phyloP scores from a whole-genome alignment of 2,797 vertebrate species.

The Sebastes minor region DNA sequence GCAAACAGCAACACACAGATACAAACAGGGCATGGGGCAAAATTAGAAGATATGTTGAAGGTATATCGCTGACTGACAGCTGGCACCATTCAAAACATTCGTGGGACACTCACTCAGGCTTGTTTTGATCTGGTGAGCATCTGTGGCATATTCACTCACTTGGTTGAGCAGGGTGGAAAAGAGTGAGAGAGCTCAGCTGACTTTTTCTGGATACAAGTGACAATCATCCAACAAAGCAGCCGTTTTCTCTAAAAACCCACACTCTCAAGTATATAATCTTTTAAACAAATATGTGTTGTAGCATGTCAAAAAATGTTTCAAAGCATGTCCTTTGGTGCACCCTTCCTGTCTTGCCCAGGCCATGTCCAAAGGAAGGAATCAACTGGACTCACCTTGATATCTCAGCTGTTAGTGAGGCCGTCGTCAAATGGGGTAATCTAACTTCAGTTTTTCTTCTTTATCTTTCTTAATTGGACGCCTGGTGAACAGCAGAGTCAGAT shows the following conservation, averaged over 20 bases:
- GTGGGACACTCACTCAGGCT: not conserved
- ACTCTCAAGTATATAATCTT: not conserved
- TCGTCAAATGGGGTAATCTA: not conserved
- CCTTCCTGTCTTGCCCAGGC: not conserved
- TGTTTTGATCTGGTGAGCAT: conserved; percentile 30
- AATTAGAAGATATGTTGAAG: not conserved
- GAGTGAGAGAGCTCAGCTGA: not conserved
- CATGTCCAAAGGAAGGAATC: not conserved
- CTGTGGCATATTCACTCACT: conserved; percentile 9
- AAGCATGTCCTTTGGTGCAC: not conserved
- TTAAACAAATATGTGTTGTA: not conserved
- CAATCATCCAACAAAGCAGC: not conserved
- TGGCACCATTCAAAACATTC: not conserved
- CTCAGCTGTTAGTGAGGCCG: not conserved
- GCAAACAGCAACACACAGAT: not conserved
- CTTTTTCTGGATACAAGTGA: not conserved
- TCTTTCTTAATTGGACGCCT: not conserved
- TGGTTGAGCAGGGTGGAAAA: not conserved
- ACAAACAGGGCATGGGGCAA: not conserved
- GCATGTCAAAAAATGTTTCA: not conserved
- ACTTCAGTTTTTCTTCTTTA: not conserved
- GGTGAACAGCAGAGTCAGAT: not conserved
- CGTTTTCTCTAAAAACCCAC: not conserved
- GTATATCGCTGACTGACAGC: conserved; percentile 8
- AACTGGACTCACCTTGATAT: not conserved